Evolutionary conservation across 2,113 vertebrate genomes (phyloP), one percentile per base, ranked within the genome.

Genomic region (Cinclus mexicanus): DNA sequence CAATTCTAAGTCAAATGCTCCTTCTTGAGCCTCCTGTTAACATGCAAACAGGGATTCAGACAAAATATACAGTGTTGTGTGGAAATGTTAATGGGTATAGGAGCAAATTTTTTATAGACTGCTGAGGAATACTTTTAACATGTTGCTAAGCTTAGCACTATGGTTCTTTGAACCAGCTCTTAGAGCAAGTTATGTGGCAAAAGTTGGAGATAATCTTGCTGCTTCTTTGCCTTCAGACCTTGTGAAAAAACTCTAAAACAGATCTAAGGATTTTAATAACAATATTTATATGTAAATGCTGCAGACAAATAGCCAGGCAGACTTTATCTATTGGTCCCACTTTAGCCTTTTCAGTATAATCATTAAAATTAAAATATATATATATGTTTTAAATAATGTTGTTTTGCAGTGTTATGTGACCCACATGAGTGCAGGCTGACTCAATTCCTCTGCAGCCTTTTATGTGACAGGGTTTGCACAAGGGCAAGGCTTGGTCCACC

Each of bases 51-150:
- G 79, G 68, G 79, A 92, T 81, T 96, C 77, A 81, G 72, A 53
- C 60, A 95, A 87, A 96, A 90, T 87, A 70, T 6, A 78, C 26
- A 80, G 24, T 49, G 41, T 71, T 70, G 52, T 83, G 69, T 83
- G 83, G 89, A 94, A 95, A 88, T 71, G 31, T 78, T 93, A 92
- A 89, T 79, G 69, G 64, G 28, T 69, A 71, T 56, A 13, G 49
- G 17, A 82, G 65, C 21, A 49, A 85, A 28, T 4, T 75, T 85
- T 64, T 76, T 77, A 44, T 57, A 60, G 68, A 24, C 47, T 77
- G 11, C 44, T 81, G 42, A 68, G 72, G 49, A 92, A 46, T 91
- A 83, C 92, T 92, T 95, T 47, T 50, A 83, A 84, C 33, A 83
- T 42, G 64, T 95, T 46, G 28, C 56, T 68, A 70, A 86, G 37